phyloP scores from a whole-genome alignment of 2,797 vertebrate genomes.

The Myotis vivesi region DNA sequence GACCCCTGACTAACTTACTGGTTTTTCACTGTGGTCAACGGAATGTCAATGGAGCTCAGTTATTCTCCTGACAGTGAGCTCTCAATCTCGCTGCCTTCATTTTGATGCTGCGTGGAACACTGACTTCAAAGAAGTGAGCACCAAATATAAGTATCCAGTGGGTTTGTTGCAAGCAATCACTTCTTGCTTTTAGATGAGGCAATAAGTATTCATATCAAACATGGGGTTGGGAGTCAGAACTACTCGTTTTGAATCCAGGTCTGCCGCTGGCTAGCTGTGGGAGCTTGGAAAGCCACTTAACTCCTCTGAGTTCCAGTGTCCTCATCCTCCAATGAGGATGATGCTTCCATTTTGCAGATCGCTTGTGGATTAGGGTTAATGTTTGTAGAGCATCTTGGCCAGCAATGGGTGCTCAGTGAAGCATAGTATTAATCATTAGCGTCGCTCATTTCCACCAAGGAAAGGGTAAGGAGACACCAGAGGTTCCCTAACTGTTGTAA shows the following conservation, averaged over 20 bases:
- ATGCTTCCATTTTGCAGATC: background rate
- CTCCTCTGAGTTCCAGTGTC: background rate
- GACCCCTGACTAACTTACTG: background rate
- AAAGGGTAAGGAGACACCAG: background rate
- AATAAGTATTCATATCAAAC: background rate
- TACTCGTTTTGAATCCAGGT: background rate
- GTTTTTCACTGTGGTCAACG: background rate
- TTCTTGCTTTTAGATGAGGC: background rate
- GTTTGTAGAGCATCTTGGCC: background rate
- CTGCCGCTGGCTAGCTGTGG: background rate
- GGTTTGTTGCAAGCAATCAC: background rate
- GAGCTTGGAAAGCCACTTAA: background rate
- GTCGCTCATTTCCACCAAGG: background rate
- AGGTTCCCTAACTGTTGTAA: background rate
- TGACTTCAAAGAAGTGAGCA: background rate
- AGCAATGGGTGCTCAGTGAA: background rate
- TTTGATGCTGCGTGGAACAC: background rate
- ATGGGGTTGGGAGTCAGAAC: background rate
- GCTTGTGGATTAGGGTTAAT: background rate
- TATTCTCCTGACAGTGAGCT: background rate
- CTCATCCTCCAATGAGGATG: background rate
- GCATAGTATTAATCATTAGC: background rate
- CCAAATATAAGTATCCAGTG: background rate
- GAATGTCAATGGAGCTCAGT: background rate
- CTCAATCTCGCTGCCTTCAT: background rate